A percentile compares a stretch with the other conserved stretches of the same genome.
Evolutionary conservation across 2,113 vertebrate species (phyloP).

Genomic region (Archocentrus centrarchus): DNA sequence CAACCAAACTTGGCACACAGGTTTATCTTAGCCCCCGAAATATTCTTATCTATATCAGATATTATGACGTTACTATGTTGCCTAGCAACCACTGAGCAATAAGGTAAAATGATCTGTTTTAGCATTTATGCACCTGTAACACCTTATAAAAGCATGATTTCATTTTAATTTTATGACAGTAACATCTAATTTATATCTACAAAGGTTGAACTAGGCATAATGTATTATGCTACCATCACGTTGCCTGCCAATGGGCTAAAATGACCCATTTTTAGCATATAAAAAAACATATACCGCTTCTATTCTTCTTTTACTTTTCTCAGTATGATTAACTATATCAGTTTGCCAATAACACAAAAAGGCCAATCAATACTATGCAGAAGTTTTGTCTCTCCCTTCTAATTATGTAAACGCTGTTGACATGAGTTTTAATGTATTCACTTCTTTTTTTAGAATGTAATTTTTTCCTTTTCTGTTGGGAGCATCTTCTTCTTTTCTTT

Average conservation of each 20-base stretch:
- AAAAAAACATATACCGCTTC: too few species aligned
- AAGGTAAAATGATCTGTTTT: background rate
- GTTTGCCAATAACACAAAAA: background rate
- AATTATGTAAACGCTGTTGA: background rate
- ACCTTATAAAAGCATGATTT: background rate
- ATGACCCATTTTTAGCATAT: too few species aligned
- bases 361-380: too few species aligned
- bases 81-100: background rate
- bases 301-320: too few species aligned
- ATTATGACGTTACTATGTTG: background rate
- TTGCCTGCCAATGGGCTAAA: background rate
- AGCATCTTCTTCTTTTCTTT: background rate
- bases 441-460: background rate
- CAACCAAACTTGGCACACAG: background rate
- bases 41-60: background rate
- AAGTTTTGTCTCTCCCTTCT: too few species aligned
- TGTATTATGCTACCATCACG: background rate
- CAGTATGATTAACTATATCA: too few species aligned
- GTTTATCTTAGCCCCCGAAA: background rate
- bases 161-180: background rate
- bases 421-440: background rate
- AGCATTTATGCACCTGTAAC: background rate
- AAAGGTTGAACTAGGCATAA: background rate
- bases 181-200: background rate
- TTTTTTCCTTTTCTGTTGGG: background rate